These are phyloP conservation scores for Neodiprion lecontei DNA, from an alignment of 1,140 invertebrate species.

Conservation along the genomic window DNA sequence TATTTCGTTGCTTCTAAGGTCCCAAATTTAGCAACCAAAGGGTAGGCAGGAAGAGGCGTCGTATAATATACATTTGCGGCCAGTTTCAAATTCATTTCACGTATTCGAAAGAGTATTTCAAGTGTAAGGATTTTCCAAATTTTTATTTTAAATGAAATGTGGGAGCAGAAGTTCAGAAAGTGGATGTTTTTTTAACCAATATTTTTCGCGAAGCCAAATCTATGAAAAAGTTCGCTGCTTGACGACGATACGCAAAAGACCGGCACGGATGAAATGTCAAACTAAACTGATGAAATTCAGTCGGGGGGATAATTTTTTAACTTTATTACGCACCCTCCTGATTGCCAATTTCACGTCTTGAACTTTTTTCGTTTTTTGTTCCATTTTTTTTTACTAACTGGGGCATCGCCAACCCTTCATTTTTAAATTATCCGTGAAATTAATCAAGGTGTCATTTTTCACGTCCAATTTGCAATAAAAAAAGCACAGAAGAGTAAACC, in stretches of 20 bases:
- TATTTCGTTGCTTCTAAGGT: too few relatives aligned
- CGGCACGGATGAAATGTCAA: slow-evolving; percentile 35
- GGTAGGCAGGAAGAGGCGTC: too few relatives aligned
- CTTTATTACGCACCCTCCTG: slow-evolving; percentile 56
- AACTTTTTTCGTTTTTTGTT: slow-evolving; percentile 50
- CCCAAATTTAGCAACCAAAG: too few relatives aligned
- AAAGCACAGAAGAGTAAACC: slow-evolving; percentile 55
- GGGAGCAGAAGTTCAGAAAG: too few relatives aligned
- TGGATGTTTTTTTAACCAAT: too few relatives aligned
- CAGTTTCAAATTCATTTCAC: too few relatives aligned
- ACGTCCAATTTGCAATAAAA: slow-evolving; percentile 65
- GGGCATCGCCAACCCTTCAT: slow-evolving; percentile 57
- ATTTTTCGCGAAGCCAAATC: too few relatives aligned
- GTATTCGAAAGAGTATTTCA: too few relatives aligned
- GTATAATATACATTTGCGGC: too few relatives aligned
- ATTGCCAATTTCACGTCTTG: slow-evolving; percentile 63
- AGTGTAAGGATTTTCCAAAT: too few relatives aligned
- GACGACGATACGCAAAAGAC: neutral
- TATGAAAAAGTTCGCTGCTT: neutral
- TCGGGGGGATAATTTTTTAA: slow-evolving; percentile 59
- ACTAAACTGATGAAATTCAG: slow-evolving; percentile 56
- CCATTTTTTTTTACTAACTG: slow-evolving; percentile 6
- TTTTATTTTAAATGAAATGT: too few relatives aligned
- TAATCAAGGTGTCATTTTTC: slow-evolving; percentile 65
- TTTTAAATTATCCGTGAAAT: slow-evolving; percentile 65